Percentiles rank a stretch among this genome's conserved stretches.
These are phyloP conservation scores for Aotus griseimembra DNA, from an alignment of 2,797 vertebrate species.

Conservation along the genomic window DNA sequence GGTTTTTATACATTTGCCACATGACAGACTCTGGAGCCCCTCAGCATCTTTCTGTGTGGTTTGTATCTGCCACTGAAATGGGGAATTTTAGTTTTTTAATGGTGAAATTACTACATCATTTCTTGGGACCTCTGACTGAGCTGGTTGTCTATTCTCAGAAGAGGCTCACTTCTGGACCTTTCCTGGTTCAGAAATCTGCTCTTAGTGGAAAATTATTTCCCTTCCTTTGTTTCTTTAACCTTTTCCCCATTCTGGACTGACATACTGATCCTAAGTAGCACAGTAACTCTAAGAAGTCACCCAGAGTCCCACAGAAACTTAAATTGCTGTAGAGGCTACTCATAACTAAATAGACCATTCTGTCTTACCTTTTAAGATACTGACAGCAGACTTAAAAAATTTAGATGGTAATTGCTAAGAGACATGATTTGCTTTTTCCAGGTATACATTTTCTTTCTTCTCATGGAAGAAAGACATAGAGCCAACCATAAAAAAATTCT, in stretches of 20 bases:
- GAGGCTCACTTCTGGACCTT: neutral
- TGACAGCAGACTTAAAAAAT: neutral
- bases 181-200: neutral
- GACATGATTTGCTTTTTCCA: neutral
- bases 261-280: neutral
- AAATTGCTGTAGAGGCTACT: neutral
- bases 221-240: neutral
- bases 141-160: neutral
- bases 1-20: neutral
- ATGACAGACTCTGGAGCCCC: neutral
- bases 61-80: neutral
- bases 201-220: neutral
- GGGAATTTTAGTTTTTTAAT: neutral
- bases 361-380: neutral
- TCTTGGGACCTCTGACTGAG: neutral
- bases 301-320: neutral
- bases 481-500: neutral
- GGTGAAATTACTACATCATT: neutral
- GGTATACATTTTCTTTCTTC: neutral
- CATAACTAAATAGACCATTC: neutral
- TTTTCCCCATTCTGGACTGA: neutral
- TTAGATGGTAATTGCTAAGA: neutral
- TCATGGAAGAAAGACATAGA: neutral
- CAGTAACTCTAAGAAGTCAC: neutral
- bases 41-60: neutral